Conservation (phyloP, 1,140 invertebrate genomes). For the Ceratitis capitata region DNA sequence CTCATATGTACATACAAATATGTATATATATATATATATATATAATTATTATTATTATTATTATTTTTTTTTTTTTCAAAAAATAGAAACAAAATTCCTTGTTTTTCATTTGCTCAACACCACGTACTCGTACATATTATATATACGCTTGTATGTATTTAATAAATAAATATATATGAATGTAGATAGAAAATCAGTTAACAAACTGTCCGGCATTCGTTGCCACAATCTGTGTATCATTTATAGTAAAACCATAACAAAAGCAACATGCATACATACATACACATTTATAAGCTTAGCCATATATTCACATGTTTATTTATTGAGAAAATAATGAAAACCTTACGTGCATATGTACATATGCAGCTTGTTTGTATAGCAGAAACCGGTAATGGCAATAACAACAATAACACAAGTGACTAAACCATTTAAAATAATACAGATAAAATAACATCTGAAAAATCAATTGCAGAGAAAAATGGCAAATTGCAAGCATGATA, state of each 20-base stretch:
- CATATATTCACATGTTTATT: neutral
- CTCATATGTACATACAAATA: no score
- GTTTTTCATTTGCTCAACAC: neutral
- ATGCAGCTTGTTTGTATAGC: neutral
- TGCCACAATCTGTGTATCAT: neutral
- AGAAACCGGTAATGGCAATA: neutral
- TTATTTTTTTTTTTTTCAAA: no score
- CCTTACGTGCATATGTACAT: neutral
- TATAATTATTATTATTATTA: no score
- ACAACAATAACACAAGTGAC: neutral
- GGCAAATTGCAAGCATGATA: neutral
- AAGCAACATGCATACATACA: neutral
- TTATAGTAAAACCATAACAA: neutral
- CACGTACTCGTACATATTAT: no score
- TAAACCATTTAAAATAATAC: neutral
- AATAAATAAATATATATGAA: no score
- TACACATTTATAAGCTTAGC: neutral
- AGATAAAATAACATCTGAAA: neutral
- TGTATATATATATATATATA: no score
- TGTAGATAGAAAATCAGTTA: neutral
- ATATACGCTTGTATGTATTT: neutral
- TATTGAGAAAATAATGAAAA: neutral
- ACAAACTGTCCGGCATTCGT: neutral
- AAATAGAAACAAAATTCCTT: neutral
- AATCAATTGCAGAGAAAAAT: conserved; percentile 10